These are phyloP conservation scores for Sceloporus tristichus DNA, from an alignment of 2,113 vertebrate species.

Conservation along the genomic window DNA sequence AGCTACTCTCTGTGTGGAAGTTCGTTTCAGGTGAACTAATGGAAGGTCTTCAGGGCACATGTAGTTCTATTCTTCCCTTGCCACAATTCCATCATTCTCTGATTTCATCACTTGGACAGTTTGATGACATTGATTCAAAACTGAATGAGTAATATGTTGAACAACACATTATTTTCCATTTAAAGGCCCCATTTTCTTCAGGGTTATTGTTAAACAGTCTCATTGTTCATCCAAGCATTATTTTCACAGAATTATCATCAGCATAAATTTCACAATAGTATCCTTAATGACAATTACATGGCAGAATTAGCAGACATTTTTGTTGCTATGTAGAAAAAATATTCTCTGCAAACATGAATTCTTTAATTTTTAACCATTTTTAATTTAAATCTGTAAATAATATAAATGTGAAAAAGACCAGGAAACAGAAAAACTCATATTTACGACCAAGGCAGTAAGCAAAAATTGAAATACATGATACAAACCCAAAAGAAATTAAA, in stretches of 20 bases:
- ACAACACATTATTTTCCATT: background rate
- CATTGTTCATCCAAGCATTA: constrained; percentile 28
- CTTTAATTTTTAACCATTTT: background rate
- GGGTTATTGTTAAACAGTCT: background rate
- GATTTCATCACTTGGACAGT: constrained; percentile 46
- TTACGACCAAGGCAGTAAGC: background rate
- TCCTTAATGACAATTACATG: background rate
- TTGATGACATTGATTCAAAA: background rate
- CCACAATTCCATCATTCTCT: constrained; percentile 40
- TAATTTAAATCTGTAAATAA: background rate
- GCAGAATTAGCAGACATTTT: too few species aligned
- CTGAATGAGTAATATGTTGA: background rate
- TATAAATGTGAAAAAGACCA: background rate
- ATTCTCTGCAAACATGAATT: background rate
- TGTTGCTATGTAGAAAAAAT: background rate
- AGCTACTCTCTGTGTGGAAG: background rate
- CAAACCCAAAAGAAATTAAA: background rate
- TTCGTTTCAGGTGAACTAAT: background rate
- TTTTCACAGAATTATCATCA: constrained; percentile 15
- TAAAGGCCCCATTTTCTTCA: background rate
- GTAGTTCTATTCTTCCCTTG: background rate
- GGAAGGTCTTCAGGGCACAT: background rate
- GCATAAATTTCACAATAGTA: background rate
- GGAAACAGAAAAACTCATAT: background rate
- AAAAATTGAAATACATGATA: background rate